Evolutionary conservation across 2,888 invertebrate species (phyloP), one percentile per base, ranked within the genome.

Genomic region (Acanthosepion pharaonis): DNA sequence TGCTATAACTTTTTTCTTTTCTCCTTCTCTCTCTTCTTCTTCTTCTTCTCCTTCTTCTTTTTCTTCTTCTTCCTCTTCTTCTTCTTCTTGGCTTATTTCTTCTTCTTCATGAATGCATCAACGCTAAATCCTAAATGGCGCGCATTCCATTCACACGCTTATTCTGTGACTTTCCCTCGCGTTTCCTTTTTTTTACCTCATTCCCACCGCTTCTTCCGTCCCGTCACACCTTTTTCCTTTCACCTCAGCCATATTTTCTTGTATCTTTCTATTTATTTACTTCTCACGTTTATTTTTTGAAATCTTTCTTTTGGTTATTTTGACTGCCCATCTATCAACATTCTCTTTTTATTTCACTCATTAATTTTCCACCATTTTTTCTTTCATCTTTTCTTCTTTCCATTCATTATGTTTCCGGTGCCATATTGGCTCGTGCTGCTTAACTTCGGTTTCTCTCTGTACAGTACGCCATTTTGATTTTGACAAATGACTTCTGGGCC

Each of bases 271-370:
- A 0, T 78, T 33, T 78, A 1, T n/a, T 15, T 78, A 33, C 8
- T 78, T 18, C 11, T 33, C 23, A 20, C 33, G 42, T 42, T 42
- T 42, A 42, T 42, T 42, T 42, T 42, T 42, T 42, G 1, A 42
- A 42, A 42, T 78, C 11, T 78, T 78, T 78, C n/a, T n/a, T 78
- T 78, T 11, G 15, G 78, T n/a, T 78, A 78, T 78, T 78, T 78
- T n/a, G 78, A 78, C 78, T 78, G 78, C 78, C n/a, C 78, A 78
- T 78, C 78, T 33, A 78, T 78, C 78, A 78, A n/a, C 78, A n/a
- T n/a, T 11, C 78, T 78, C 78, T 78, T n/a, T 78, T 33, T 78
- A n/a, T 78, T 33, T 78, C 78, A 11, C 78, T 78, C 78, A 78
- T 78, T 78, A 78, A 78, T 28, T n/a, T 78, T 28, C n/a, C 28